These are phyloP conservation scores for Saturnia pavonia DNA, from an alignment of 2,888 invertebrate genomes.

Conservation along the genomic window DNA sequence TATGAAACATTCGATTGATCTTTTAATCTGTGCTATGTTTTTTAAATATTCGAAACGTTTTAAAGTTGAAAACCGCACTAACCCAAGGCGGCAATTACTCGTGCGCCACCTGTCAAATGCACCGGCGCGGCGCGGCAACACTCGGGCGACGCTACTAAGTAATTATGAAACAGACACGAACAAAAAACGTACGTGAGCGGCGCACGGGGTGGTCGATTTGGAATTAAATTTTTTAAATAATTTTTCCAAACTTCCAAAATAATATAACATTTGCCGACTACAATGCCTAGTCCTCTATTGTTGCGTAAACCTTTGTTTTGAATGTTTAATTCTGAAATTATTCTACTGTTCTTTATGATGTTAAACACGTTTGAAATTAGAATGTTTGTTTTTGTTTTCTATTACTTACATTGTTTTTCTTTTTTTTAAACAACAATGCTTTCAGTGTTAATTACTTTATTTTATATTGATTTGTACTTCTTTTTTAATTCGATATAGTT, in stretches of 20 bases:
- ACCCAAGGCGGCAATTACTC: conserved; percentile 50
- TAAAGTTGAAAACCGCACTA: background rate
- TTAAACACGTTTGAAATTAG: background rate
- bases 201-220: background rate
- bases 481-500: no score
- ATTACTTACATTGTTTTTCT: background rate
- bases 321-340: background rate
- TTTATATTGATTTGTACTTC: no score
- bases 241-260: background rate
- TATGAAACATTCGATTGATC: background rate
- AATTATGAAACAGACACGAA: conserved; percentile 23
- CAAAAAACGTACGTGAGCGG: background rate
- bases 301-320: background rate
- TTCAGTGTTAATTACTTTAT: no score
- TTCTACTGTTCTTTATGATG: background rate
- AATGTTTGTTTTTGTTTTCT: background rate
- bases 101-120: conserved; percentile 54
- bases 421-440: background rate
- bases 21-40: background rate
- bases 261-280: background rate
- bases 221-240: conserved; percentile 5
- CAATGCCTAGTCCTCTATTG: background rate
- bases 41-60: conserved; percentile 11
- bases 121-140: conserved; percentile 37
- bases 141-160: conserved; percentile 24